Evolutionary conservation across 2,113 vertebrate genomes (phyloP), one percentile per base, ranked within the genome.

Genomic region (Illadopsis cleaveri): DNA sequence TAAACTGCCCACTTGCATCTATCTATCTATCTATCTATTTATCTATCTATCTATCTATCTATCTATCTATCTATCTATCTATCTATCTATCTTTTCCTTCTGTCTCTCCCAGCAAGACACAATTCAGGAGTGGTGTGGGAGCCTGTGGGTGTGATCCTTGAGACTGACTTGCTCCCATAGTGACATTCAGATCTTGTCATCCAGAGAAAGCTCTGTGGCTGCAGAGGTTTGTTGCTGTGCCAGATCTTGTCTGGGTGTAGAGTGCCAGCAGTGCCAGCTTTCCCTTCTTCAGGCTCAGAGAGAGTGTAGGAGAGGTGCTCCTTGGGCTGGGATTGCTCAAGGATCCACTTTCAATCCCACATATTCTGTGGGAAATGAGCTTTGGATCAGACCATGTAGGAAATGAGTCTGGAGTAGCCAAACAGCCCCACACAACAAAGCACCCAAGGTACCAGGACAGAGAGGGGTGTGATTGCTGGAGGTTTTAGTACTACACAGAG

Each of bases 121-220:
- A 51, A 78, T 68, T 86, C 28, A 78, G 44, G 57, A 84, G 19
- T 62, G 22, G 25, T 40, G 23, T 75, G 28, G 60, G 51, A 83
- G 47, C 62, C 79, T 92, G 0, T 0, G 5, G 38, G 35, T 89
- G 38, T 71, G 68, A 19, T 30, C 78, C 44, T 81, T 40, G 44
- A 86, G 54, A 31, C 2, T 64, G 72, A 17, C 44, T 81, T 2
- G 4, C 50, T 86, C 24, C 42, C 0, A 0, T 60, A 11, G n/a
- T 83, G 60, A 22, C 54, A 21, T 57, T 90, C 60, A 92, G 71
- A 53, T 71, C 47, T 70, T 38, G 35, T 57, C 6, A 3, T 66
- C 24, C 42, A 57, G 62, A 70, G 50, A 70, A 77, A 50, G n/a
- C 70, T 80, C 40, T 10, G 5, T 42, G 57, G 50, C 62, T 82